Percentiles rank a stretch among this genome's conserved stretches.
These are phyloP conservation scores for Nesoenas mayeri DNA, from an alignment of 2,113 vertebrate species.

Conservation along the genomic window DNA sequence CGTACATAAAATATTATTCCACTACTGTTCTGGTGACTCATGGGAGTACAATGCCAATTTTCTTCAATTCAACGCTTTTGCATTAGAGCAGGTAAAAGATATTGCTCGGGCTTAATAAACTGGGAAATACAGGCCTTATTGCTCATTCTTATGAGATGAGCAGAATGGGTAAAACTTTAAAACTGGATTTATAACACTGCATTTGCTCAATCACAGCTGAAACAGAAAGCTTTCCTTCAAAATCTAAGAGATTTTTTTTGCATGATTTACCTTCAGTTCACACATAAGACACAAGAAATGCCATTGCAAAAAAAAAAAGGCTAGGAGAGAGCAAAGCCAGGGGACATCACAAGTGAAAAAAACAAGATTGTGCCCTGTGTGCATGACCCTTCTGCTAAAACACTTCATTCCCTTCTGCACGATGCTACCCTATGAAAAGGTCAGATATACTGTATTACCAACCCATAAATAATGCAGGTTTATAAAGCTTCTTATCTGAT, in stretches of 20 bases:
- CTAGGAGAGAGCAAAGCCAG: neutral
- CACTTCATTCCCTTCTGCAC: neutral
- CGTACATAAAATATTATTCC: neutral
- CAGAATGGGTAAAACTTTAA: neutral
- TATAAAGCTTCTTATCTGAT: conserved; percentile 54
- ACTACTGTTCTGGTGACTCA: conserved; percentile 2
- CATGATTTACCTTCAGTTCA: neutral
- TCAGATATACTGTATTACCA: conserved; percentile 56
- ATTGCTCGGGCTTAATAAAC: neutral
- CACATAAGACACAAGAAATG: neutral
- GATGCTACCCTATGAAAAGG: conserved; percentile 6
- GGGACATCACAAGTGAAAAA: neutral
- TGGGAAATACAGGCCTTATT: neutral
- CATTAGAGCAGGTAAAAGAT: conserved; percentile 5
- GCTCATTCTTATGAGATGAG: neutral
- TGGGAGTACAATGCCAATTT: neutral
- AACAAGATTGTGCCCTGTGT: neutral
- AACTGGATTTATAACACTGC: neutral
- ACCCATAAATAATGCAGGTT: conserved; percentile 64
- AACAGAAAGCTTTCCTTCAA: neutral
- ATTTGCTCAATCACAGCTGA: neutral
- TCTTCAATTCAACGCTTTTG: neutral
- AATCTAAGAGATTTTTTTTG: neutral
- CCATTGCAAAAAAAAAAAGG: neutral
- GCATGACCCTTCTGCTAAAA: neutral